A percentile compares a stretch with the other conserved stretches of the same genome.
Evolutionary conservation across 1,140 invertebrate species (phyloP).

Genomic region (Panonychus citri): DNA sequence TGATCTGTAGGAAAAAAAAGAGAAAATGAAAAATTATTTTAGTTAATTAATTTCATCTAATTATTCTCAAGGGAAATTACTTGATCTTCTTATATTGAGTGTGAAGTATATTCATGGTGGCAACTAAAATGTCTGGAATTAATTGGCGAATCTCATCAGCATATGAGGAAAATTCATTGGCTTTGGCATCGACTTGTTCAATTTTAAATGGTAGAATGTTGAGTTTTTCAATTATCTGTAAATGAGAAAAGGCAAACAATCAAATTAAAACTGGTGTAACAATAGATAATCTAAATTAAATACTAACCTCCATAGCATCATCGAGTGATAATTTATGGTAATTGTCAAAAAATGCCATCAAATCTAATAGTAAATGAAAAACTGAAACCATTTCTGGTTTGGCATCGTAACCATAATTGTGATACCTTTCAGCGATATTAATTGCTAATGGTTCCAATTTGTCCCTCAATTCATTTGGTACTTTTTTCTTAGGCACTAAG

Average conservation of each 20-base stretch:
- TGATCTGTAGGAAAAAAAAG: constrained; percentile 1
- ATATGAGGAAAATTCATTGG: constrained; percentile 37
- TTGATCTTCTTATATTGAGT: constrained; percentile 39
- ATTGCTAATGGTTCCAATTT: constrained; percentile 14
- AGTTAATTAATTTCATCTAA: no score
- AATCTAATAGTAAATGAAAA: constrained; percentile 56
- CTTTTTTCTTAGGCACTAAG: constrained; percentile 11
- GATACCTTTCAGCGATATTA: constrained; percentile 16
- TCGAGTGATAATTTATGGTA: constrained; percentile 55
- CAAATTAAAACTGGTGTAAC: constrained; percentile 6
- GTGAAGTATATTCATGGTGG: constrained; percentile 65
- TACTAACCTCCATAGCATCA: constrained; percentile 48
- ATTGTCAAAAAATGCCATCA: constrained; percentile 72
- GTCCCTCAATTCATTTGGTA: constrained; percentile 13
- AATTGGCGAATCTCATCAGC: constrained; percentile 40
- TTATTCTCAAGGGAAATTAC: no score
- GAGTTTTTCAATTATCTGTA: constrained; percentile 36
- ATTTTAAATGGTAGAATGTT: constrained; percentile 44
- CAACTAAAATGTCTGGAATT: constrained; percentile 58
- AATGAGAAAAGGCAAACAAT: constrained; percentile 3
- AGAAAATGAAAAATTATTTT: no score
- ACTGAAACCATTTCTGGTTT: constrained; percentile 33
- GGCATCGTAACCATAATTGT: constrained; percentile 19
- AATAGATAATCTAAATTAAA: constrained; percentile 10
- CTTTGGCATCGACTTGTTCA: constrained; percentile 47